Percentiles rank a stretch among this genome's conserved stretches.
These are phyloP conservation scores for Epinephelus moara DNA, from an alignment of 2,113 vertebrate genomes.

Conservation along the genomic window DNA sequence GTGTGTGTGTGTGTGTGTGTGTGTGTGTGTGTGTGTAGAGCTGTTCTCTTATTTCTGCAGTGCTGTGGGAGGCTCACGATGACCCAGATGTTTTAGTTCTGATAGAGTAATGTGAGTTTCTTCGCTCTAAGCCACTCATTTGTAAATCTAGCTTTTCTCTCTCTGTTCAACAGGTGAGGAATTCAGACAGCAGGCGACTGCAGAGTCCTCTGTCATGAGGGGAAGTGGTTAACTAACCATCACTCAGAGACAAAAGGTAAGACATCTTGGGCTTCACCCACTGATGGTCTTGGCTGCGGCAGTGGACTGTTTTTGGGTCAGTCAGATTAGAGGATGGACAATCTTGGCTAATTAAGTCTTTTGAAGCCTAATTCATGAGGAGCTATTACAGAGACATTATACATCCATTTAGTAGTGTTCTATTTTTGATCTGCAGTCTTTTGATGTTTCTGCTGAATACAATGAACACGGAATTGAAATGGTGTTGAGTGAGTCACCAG, in stretches of 20 bases:
- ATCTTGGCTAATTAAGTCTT: slow-evolving; percentile 13
- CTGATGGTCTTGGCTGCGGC: background rate
- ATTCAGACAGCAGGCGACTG: background rate
- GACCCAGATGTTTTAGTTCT: slow-evolving; percentile 73
- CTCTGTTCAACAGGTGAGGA: slow-evolving; percentile 36
- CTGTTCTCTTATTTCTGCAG: slow-evolving; percentile 32
- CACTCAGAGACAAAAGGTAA: slow-evolving; percentile 47
- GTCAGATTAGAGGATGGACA: background rate
- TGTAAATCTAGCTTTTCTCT: slow-evolving; percentile 11
- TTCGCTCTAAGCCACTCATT: slow-evolving; percentile 12
- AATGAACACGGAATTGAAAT: slow-evolving; percentile 13
- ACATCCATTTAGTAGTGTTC: slow-evolving; percentile 18
- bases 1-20: slow-evolving; percentile 3
- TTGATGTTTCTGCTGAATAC: background rate
- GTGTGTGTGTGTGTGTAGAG: slow-evolving; percentile 5
- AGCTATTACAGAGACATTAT: background rate
- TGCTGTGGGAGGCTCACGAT: slow-evolving; percentile 47
- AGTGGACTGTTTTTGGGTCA: slow-evolving; percentile 6
- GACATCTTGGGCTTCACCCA: background rate
- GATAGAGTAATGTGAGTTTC: slow-evolving; percentile 62
- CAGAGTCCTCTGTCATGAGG: background rate
- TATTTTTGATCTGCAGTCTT: slow-evolving; percentile 29
- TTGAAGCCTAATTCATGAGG: slow-evolving; percentile 12
- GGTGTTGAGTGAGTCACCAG: slow-evolving; percentile 25
- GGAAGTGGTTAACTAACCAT: slow-evolving; percentile 25